phyloP scores from a whole-genome alignment of 2,797 vertebrate genomes.

The Dicrostonyx torquatus region DNA sequence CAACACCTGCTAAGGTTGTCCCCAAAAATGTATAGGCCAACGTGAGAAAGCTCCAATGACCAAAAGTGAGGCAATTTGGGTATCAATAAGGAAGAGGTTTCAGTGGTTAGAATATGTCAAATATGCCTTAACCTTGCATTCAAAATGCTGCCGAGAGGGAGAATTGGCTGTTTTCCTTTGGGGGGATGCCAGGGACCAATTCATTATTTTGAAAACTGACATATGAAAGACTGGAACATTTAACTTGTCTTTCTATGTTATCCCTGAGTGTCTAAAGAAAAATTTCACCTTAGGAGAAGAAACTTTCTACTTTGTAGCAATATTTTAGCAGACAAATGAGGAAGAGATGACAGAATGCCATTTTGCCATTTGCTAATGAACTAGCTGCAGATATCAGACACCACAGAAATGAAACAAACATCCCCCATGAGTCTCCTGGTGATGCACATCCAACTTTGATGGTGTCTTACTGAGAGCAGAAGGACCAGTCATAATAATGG shows the following conservation, averaged over 20 bases:
- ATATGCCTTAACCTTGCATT: background rate
- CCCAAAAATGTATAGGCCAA: background rate
- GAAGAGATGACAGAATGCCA: background rate
- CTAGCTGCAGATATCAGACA: background rate
- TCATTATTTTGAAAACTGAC: conserved; percentile 31
- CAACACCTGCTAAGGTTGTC: background rate
- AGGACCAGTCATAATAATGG: background rate
- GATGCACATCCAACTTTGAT: background rate
- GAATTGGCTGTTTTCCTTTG: background rate
- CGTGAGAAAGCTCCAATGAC: background rate
- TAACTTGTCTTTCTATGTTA: background rate
- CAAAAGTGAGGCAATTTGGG: background rate
- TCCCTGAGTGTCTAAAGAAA: background rate
- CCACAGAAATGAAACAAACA: background rate
- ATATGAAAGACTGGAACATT: background rate
- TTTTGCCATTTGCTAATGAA: background rate
- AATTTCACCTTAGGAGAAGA: background rate
- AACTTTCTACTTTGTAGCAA: background rate
- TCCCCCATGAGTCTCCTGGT: background rate
- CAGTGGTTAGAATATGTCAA: background rate
- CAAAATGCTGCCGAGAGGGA: background rate
- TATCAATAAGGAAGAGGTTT: background rate
- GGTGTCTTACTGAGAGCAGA: too few relatives aligned
- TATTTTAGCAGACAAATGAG: background rate
- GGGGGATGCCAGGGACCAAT: background rate